Conservation (phyloP, 1,140 invertebrate species). For the Ctenoplectra terminalis region DNA sequence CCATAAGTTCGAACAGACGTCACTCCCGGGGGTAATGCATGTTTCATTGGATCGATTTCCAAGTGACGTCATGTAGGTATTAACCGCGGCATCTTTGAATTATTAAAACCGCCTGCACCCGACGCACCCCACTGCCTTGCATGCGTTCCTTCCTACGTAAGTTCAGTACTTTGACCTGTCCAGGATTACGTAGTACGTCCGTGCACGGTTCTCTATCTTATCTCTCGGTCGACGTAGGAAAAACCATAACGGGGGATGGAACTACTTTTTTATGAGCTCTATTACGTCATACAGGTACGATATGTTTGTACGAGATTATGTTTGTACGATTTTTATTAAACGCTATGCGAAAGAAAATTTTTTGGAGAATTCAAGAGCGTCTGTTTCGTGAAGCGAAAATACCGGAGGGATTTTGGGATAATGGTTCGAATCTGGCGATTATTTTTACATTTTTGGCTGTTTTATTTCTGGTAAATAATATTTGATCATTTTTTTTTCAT, state of each 20-base stretch:
- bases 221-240: too few species aligned
- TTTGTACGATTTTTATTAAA: too few species aligned
- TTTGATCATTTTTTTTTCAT: too few species aligned
- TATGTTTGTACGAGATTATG: too few species aligned
- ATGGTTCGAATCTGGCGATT: too few species aligned
- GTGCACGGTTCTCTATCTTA: neutral
- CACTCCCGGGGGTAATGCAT: slow-evolving; percentile 71
- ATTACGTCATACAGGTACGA: neutral
- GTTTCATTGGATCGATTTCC: slow-evolving; percentile 75
- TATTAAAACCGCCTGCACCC: slow-evolving; percentile 55
- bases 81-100: slow-evolving; percentile 62
- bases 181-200: slow-evolving; percentile 31
- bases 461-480: too few species aligned
- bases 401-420: too few species aligned
- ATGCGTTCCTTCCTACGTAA: slow-evolving; percentile 50
- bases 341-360: too few species aligned
- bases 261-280: neutral
- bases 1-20: slow-evolving; percentile 73
- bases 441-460: too few species aligned
- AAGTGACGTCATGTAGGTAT: slow-evolving; percentile 74
- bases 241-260: neutral
- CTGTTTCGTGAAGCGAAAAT: too few species aligned
- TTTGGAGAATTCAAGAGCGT: too few species aligned
- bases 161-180: slow-evolving; percentile 67
- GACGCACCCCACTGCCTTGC: slow-evolving; percentile 30